Conservation (phyloP, 2,888 invertebrate species). For the Spialia ferax region DNA sequence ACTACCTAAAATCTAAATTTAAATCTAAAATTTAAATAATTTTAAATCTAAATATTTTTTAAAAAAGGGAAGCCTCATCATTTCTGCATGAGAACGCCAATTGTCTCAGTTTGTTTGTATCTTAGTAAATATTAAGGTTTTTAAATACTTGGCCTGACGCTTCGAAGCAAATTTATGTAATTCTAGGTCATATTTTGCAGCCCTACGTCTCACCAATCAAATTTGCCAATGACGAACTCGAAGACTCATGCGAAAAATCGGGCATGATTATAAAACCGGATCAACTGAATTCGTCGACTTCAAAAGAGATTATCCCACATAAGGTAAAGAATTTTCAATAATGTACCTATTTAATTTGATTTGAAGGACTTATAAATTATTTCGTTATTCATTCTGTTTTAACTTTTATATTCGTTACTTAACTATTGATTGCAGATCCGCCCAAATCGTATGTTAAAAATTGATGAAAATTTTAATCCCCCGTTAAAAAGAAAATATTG, state of each 20-base stretch:
- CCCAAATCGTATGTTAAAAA: conserved; percentile 22
- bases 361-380: too few species aligned
- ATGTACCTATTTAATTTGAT: neutral
- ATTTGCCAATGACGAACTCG: conserved; percentile 63
- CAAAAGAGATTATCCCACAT: neutral
- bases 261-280: neutral
- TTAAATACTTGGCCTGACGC: neutral
- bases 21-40: too few species aligned
- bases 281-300: neutral
- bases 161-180: conserved; percentile 50
- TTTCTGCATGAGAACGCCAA: too few species aligned
- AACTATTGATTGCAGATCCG: conserved; percentile 10
- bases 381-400: too few species aligned
- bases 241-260: conserved; percentile 44
- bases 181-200: conserved; percentile 84
- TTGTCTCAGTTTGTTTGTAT: too few species aligned
- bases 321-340: neutral
- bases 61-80: too few species aligned
- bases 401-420: neutral
- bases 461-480: conserved; percentile 31
- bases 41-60: too few species aligned
- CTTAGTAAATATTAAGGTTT: neutral
- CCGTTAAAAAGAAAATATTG: conserved; percentile 46
- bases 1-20: too few species aligned
- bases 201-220: conserved; percentile 79